Evolutionary conservation across 1,140 invertebrate genomes (phyloP).

Genomic region (Capitella teleta): DNA sequence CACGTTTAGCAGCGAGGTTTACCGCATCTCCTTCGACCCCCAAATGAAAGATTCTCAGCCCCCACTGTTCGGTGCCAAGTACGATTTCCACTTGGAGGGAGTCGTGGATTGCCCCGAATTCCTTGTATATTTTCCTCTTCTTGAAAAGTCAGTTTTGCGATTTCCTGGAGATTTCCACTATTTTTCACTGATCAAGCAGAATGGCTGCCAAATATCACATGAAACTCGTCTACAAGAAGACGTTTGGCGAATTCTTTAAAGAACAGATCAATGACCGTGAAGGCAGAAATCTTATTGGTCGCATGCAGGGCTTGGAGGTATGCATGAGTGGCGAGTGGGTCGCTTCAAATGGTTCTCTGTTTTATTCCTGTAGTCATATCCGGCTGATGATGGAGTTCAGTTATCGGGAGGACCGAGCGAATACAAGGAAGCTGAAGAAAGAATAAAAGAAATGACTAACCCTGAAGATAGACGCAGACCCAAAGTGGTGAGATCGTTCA

Average conservation of each 20-base stretch:
- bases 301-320: conserved; percentile 63
- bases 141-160: neutral
- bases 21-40: conserved; percentile 59
- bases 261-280: conserved; percentile 49
- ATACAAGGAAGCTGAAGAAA: no score
- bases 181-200: conserved; percentile 37
- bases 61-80: conserved; percentile 89
- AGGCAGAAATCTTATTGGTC: conserved; percentile 53
- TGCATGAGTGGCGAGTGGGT: conserved; percentile 2
- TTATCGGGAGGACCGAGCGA: no score
- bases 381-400: no score
- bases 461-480: no score
- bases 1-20: conserved; percentile 78
- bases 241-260: conserved; percentile 72
- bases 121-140: conserved; percentile 74
- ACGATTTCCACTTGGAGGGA: conserved; percentile 88
- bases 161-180: neutral
- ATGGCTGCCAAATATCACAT: conserved; percentile 71
- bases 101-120: conserved; percentile 98
- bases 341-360: neutral
- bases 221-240: conserved; percentile 58
- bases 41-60: conserved; percentile 54
- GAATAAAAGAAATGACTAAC: no score
- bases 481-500: no score
- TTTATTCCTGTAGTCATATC: no score